Conservation (phyloP, 2,797 vertebrate species). For the Mycteria americana region DNA sequence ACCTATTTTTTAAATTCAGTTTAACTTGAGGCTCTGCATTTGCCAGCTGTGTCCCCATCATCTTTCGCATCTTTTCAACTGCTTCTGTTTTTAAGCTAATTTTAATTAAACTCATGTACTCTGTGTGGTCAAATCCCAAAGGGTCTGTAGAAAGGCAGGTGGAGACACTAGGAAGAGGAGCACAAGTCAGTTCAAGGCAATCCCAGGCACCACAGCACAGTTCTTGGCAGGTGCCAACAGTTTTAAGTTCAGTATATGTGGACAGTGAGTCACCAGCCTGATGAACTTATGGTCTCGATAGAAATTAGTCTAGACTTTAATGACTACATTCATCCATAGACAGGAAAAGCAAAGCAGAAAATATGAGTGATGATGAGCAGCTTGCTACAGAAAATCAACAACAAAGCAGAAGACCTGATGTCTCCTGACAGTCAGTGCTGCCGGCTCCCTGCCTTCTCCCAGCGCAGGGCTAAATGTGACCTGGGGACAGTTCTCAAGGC, state of each 20-base stretch:
- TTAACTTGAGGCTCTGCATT: conserved; percentile 32
- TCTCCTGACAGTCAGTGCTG: not conserved
- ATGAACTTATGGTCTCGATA: not conserved
- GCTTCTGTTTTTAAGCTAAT: conserved; percentile 36
- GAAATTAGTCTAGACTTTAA: not conserved
- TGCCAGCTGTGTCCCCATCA: conserved; percentile 31
- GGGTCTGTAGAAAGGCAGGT: not conserved
- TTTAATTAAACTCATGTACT: conserved; percentile 27
- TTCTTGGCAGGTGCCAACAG: not conserved
- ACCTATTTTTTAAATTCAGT: not conserved
- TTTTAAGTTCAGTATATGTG: not conserved
- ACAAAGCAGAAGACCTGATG: not conserved
- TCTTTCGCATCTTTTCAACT: not conserved
- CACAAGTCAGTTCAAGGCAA: not conserved
- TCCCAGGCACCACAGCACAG: not conserved
- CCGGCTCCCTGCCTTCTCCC: not conserved
- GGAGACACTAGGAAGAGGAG: not conserved
- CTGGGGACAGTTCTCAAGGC: not conserved
- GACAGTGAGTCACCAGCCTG: not conserved
- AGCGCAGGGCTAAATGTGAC: not conserved
- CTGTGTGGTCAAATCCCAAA: conserved; percentile 25
- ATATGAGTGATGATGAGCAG: not conserved
- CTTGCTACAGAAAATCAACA: not conserved
- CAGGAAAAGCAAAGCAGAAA: not conserved
- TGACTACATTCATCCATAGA: not conserved